Evolutionary conservation across 2,797 vertebrate genomes (phyloP).

Genomic region (Ibycter americanus): DNA sequence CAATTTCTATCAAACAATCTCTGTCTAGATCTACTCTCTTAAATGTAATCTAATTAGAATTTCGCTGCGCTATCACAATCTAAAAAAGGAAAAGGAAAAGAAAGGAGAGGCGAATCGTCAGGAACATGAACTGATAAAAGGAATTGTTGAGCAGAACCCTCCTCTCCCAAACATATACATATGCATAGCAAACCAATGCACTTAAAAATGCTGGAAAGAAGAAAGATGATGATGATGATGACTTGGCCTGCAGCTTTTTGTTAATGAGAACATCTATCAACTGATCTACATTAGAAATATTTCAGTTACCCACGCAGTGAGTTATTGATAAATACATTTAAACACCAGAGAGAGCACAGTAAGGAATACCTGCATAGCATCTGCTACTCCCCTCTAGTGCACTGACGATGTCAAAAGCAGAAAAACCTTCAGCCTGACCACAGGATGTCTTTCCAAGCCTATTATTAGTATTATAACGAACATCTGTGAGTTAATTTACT

Average conservation of each 20-base stretch:
- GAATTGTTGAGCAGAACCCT: not conserved
- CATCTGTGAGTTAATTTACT: not conserved
- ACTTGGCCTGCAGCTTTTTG: not conserved
- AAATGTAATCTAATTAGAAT: not conserved
- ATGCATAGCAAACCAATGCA: not conserved
- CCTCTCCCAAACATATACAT: not conserved
- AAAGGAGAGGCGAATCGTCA: not conserved
- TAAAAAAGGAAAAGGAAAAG: not conserved
- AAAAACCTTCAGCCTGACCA: not conserved
- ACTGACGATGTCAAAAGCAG: not conserved
- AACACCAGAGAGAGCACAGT: not conserved
- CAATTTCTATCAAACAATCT: not conserved
- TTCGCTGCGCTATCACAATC: not conserved
- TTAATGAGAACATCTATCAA: constrained; percentile 10
- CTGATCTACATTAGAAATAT: not conserved
- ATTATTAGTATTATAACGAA: not conserved
- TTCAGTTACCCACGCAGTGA: not conserved
- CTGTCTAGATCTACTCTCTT: not conserved
- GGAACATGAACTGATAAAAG: not conserved
- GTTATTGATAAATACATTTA: not conserved
- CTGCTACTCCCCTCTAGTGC: not conserved
- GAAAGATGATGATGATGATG: not conserved
- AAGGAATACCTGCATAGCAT: not conserved
- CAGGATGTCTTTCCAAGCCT: not conserved
- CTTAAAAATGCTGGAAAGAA: not conserved